Conservation (phyloP, 2,888 invertebrate species). For the Bugulina stolonifera region DNA sequence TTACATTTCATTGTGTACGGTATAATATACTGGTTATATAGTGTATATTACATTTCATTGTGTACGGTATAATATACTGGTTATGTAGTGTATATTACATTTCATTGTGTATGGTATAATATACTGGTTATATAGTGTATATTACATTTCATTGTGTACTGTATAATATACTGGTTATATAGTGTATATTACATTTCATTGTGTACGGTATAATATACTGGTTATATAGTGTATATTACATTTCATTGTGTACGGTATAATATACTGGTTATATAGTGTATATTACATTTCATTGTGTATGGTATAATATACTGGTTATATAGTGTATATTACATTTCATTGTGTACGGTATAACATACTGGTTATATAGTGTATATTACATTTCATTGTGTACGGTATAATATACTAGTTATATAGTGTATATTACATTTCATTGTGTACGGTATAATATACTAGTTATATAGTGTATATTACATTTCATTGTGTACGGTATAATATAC, state of each 20-base stretch:
- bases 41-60: not conserved
- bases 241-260: not conserved
- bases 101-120: too few species aligned
- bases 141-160: not conserved
- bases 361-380: not conserved
- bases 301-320: too few species aligned
- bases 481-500: too few species aligned
- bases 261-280: not conserved
- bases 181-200: not conserved
- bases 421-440: not conserved
- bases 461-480: not conserved
- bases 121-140: too few species aligned
- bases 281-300: not conserved
- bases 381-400: not conserved
- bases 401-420: too few species aligned
- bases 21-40: too few species aligned
- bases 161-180: not conserved
- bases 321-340: too few species aligned
- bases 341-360: not conserved
- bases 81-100: not conserved
- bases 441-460: not conserved
- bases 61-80: not conserved
- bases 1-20: not conserved
- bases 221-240: too few species aligned
- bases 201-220: too few species aligned